Evolutionary conservation across 2,113 vertebrate species (phyloP), one percentile per base, ranked within the genome.

Genomic region (Chaenogobius annularis): DNA sequence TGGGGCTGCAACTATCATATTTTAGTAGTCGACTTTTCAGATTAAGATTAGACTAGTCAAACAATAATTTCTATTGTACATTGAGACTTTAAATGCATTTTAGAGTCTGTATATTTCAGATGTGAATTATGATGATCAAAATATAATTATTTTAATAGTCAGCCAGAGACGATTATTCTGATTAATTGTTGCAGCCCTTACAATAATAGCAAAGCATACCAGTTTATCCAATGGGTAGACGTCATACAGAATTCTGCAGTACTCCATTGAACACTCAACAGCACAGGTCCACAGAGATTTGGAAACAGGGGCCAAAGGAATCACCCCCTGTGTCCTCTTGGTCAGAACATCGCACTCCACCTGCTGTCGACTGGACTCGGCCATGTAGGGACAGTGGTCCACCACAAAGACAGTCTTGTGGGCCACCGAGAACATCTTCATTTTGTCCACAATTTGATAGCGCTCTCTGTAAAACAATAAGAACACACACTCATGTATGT

Each of bases 361-460:
- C 86, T 97, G 95, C 78, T 99, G 98, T 48, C 96, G 91, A 86
- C 98, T 97, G 8, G 97, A 98, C 76, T 99, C 98, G 13, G 96
- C 93, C 98, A 99, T 99, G 88, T 99, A 98, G 0, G 97, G 97
- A 83, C 97, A 99, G 92, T 98, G 98, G 90, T 99, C 98, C 85
- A 99, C 96, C 71, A 99, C 98, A 7, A 99, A 98, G 37, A 97
- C 97, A 0, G 98, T 99, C 94, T 99, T 99, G 90, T 99, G 98
- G 46, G 96, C 94, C 84, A 97, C 95, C 0, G 96, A 95, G 87
- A 99, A 99, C 90, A 96, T 95, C 94, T 94, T 99, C 95, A 97
- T 97, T 91, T 94, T 92, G 85, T 11, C 63, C 19, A 68, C 20
- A 58, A 8, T 55, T 26, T 58, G 22, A 5, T 37, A 13, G 0